phyloP scores from a whole-genome alignment of 1,140 invertebrate genomes.

The Platyscapa corneri region DNA sequence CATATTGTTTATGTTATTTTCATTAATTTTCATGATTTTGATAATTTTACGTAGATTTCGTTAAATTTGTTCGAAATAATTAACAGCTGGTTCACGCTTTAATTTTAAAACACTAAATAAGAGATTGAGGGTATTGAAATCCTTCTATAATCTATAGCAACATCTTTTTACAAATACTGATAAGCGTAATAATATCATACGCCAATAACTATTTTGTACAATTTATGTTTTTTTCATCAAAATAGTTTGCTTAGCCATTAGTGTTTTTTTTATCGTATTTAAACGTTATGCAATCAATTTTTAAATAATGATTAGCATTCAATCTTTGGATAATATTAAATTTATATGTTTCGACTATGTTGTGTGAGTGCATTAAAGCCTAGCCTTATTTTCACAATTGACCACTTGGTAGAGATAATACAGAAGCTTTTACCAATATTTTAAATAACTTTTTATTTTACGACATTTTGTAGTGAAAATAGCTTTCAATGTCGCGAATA shows the following conservation, averaged over 20 bases:
- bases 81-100: background rate
- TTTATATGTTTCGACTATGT: background rate
- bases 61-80: background rate
- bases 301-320: background rate
- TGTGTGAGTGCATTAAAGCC: background rate
- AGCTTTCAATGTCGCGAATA: no score
- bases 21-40: background rate
- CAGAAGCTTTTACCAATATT: background rate
- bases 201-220: background rate
- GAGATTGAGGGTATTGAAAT: conserved; percentile 6
- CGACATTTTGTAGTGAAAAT: background rate
- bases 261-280: no score
- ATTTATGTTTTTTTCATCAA: background rate
- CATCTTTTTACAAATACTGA: conserved; percentile 39
- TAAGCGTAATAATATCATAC: background rate
- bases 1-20: background rate
- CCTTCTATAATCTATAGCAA: background rate
- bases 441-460: background rate
- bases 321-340: background rate
- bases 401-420: background rate
- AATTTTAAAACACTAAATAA: background rate
- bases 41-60: background rate
- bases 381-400: background rate
- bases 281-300: background rate
- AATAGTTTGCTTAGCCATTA: no score